phyloP scores from a whole-genome alignment of 2,797 vertebrate species.

The Malurus splendens region DNA sequence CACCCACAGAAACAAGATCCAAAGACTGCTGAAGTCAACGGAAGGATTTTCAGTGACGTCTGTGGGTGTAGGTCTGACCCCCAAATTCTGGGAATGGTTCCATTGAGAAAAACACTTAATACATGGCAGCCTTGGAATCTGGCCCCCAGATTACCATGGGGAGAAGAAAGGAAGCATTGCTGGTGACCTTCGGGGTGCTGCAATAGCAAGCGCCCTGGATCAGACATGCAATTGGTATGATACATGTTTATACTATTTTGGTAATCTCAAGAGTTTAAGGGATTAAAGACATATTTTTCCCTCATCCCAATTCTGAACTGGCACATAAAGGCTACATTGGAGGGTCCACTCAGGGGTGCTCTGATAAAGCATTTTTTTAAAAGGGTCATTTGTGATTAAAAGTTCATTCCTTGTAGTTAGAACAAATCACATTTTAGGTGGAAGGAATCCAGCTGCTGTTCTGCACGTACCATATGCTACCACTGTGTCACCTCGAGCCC shows the following conservation, averaged over 20 bases:
- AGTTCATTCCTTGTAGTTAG: not conserved
- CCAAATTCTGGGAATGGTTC: not conserved
- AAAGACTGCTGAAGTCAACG: not conserved
- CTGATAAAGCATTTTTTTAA: not conserved
- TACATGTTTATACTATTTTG: not conserved
- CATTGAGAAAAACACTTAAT: not conserved
- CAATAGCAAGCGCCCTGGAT: not conserved
- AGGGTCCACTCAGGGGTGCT: not conserved
- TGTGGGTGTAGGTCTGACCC: not conserved
- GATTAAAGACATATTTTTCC: not conserved
- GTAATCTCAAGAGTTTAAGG: not conserved
- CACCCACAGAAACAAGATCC: not conserved
- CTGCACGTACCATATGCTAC: not conserved
- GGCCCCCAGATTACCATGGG: not conserved
- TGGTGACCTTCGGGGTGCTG: not conserved
- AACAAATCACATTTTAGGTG: not conserved
- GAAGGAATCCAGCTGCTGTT: not conserved
- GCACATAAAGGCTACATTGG: fast-evolving
- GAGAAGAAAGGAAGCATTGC: not conserved
- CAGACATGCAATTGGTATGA: not conserved
- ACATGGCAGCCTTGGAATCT: not conserved
- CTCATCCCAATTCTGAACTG: not conserved
- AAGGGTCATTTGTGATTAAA: not conserved
- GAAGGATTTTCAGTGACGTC: not conserved
- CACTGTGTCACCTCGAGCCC: not conserved